Base-by-base conservation (phyloP, 2,888 invertebrate genomes). In the Chrysopilus asiliformis region DNA sequence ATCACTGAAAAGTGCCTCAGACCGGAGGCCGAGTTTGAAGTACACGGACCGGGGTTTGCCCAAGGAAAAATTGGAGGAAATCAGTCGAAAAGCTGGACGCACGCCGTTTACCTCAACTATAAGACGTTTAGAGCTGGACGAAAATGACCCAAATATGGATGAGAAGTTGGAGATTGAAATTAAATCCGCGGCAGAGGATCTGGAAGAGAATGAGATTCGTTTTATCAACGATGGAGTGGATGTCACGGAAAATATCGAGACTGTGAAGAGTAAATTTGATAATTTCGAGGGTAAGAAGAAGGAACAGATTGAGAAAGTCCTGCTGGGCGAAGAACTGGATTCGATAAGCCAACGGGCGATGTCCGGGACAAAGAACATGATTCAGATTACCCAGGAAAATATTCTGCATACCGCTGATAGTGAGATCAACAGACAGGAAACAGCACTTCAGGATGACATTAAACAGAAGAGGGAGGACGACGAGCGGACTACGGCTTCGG, bases 201-300 rank as follows among this genome's bases (percentile, higher is more conserved):
- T 53, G 4, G 45, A 56, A n/a, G 25, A 16, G 6, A 60, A 60
- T 32, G 62, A 62, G 41, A 62, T 61, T 31, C 55, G 61, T 3
- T 63, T 60, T 33, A 62, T 62, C 9, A 59, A 62, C 43, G 57
- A 62, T 36, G 62, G 62, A 10, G 43, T 62, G 26, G 63, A 62
- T 50, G 60, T 62, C 3, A 61, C 62, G 1, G 52, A 54, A 12
- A 55, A 54, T 30, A 50, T 60, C 10, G 20, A 27, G 19, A 31
- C 22, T 9, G 24, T 8, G 16, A 18, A 9, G 15, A 22, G 22
- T 22, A 22, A 22, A 10, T 22, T 22, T 22, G 7, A 8, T 8
- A 22, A 10, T 10, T 8, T 8, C 22, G 22, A 22, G 10, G 10
- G 7, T 10, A 22, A 22, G 10, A 8, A 8, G 10, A 7, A n/a